phyloP scores from a whole-genome alignment of 2,113 vertebrate species.

The Spilogale gracilis region DNA sequence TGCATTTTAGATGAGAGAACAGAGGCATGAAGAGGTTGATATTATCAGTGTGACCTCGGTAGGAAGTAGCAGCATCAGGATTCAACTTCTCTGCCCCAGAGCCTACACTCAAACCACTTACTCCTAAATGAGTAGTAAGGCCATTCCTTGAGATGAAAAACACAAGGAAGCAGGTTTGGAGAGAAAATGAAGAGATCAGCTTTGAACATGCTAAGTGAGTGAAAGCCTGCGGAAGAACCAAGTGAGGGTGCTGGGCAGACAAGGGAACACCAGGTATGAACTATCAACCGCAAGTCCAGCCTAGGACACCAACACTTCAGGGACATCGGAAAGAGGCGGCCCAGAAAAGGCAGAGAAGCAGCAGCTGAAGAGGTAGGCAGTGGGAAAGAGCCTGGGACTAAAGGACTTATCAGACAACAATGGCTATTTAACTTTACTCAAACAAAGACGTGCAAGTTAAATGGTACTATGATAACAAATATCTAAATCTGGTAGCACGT shows the following conservation, averaged over 20 bases:
- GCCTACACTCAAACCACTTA: neutral
- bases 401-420: constrained; percentile 1
- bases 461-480: neutral
- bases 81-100: neutral
- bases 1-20: neutral
- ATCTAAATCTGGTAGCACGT: neutral
- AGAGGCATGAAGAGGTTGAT: neutral
- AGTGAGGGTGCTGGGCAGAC: neutral
- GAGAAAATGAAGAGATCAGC: neutral
- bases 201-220: neutral
- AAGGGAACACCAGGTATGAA: neutral
- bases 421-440: neutral
- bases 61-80: neutral
- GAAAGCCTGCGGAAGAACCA: neutral
- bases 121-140: neutral
- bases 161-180: neutral
- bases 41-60: neutral
- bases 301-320: neutral
- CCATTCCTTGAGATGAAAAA: neutral
- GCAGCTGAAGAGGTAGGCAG: neutral
- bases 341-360: neutral
- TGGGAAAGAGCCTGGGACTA: neutral
- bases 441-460: constrained; percentile 1
- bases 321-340: neutral
- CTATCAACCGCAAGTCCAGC: neutral